Evolutionary conservation across 2,797 vertebrate species (phyloP).

Genomic region (Darevskia nairensis): DNA sequence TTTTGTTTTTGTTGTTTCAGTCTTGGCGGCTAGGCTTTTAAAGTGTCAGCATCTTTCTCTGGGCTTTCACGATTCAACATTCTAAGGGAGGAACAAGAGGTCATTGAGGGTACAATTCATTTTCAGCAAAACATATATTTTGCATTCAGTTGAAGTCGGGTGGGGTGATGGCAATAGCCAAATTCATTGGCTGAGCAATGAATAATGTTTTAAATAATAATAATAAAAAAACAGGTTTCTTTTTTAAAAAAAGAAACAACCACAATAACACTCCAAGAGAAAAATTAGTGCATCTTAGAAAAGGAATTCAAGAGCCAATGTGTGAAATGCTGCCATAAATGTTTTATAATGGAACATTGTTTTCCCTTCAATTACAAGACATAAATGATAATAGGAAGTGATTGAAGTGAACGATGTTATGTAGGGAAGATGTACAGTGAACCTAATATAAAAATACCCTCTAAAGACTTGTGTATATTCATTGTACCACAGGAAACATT

Average conservation of each 20-base stretch:
- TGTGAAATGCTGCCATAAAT: conserved; percentile 15
- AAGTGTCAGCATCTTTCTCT: conserved; percentile 63
- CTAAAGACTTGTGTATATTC: conserved; percentile 6
- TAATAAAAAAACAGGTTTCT: background rate
- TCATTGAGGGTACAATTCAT: conserved; percentile 50
- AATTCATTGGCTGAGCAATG: conserved; percentile 21
- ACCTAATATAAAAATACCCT: conserved; percentile 15
- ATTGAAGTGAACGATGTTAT: background rate
- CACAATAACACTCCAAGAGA: background rate
- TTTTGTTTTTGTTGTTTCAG: background rate
- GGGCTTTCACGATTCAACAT: conserved; percentile 50
- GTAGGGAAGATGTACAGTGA: conserved; percentile 12
- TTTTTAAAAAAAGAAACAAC: background rate
- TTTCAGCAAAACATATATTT: conserved; percentile 49
- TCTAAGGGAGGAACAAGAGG: conserved; percentile 52
- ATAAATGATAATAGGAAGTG: conserved; percentile 33
- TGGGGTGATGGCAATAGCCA: conserved; percentile 27
- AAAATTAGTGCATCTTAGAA: conserved; percentile 23
- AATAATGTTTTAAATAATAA: conserved; percentile 38
- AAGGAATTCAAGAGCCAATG: background rate
- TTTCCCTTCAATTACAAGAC: conserved; percentile 29
- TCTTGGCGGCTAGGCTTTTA: conserved; percentile 55
- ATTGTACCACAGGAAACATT: background rate
- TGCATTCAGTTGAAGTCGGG: conserved; percentile 17
- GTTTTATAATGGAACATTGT: conserved; percentile 36